These are phyloP conservation scores for Drosophila testacea DNA, from an alignment of 2,888 invertebrate species.

Conservation along the genomic window DNA sequence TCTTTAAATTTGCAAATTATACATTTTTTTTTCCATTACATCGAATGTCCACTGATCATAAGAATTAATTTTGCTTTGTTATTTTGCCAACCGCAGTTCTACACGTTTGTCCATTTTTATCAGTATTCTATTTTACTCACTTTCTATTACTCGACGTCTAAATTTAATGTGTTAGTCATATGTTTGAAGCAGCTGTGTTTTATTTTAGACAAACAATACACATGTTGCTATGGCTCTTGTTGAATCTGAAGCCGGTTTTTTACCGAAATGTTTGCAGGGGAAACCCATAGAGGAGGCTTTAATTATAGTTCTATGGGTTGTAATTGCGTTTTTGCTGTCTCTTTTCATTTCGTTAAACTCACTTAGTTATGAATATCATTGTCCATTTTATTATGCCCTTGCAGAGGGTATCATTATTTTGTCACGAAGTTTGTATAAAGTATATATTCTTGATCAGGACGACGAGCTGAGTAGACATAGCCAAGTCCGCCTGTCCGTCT, in stretches of 20 bases:
- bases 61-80: constrained; percentile 6
- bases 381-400: no score
- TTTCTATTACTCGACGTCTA: background rate
- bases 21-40: background rate
- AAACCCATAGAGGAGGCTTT: background rate
- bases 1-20: background rate
- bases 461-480: no score
- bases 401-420: no score
- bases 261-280: constrained; percentile 9
- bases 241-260: constrained; percentile 20
- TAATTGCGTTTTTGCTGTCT: background rate
- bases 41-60: background rate
- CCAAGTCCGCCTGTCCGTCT: no score
- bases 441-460: no score
- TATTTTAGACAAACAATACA: constrained; percentile 27
- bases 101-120: constrained; percentile 14
- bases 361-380: background rate
- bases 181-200: constrained; percentile 18
- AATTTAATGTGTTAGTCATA: constrained; percentile 37
- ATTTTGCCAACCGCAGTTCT: constrained; percentile 6
- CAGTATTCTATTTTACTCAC: background rate
- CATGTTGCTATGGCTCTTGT: background rate
- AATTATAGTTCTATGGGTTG: background rate
- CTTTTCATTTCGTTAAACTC: background rate
- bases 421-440: no score